Percentiles rank a stretch among this genome's conserved stretches.
phyloP scores from a whole-genome alignment of 2,888 invertebrate genomes.

The Adelphocoris suturalis region DNA sequence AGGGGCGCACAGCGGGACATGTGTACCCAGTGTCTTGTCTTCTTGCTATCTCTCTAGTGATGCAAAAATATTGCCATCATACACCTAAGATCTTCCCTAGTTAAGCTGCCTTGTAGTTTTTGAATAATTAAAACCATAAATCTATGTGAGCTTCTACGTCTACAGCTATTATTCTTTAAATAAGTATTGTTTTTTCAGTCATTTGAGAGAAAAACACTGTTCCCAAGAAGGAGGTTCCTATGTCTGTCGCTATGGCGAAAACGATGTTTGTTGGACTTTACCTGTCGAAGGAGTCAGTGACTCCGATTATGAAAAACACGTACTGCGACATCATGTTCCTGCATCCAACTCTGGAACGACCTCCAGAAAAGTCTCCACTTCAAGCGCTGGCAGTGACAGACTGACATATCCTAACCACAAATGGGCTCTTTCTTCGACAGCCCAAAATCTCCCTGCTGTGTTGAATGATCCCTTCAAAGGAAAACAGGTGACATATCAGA shows the following conservation, averaged over 20 bases:
- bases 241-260: constrained; percentile 92
- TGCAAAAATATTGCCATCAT: too few species aligned
- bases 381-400: constrained; percentile 75
- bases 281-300: constrained; percentile 94
- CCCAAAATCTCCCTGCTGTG: constrained; percentile 96
- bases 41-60: too few species aligned
- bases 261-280: constrained; percentile 90
- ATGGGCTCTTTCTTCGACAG: constrained; percentile 95
- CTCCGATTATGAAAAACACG: constrained; percentile 92
- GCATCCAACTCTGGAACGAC: constrained; percentile 24
- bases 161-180: too few species aligned
- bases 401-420: constrained; percentile 75
- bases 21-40: too few species aligned
- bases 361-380: constrained; percentile 78
- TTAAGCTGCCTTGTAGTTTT: too few species aligned
- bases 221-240: constrained; percentile 91
- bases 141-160: too few species aligned
- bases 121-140: too few species aligned
- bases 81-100: too few species aligned
- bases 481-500: constrained; percentile 84
- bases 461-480: constrained; percentile 96
- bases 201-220: constrained; percentile 89
- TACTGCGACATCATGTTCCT: constrained; percentile 78
- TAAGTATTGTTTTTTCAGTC: constrained; percentile 80
- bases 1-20: too few species aligned